These are phyloP conservation scores for Nothoprocta pentlandii DNA, from an alignment of 2,113 vertebrate genomes.

Conservation along the genomic window DNA sequence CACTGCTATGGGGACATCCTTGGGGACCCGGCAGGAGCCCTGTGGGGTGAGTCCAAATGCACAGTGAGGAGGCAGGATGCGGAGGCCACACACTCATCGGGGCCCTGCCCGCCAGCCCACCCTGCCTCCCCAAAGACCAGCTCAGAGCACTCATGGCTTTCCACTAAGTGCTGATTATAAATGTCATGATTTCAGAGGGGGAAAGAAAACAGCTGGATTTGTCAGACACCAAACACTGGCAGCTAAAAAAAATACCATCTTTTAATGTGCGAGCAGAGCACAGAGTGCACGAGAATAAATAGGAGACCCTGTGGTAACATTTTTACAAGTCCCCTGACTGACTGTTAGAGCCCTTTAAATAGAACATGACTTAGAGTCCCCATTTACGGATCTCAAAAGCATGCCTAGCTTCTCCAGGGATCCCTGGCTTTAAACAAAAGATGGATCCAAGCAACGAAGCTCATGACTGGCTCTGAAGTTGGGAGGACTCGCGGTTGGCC, in stretches of 20 bases:
- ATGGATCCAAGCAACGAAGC: slow-evolving; percentile 16
- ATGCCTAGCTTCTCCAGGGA: background rate
- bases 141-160: background rate
- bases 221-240: slow-evolving; percentile 27
- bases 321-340: slow-evolving; percentile 64
- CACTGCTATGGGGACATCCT: background rate
- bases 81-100: fast-evolving
- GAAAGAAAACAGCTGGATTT: slow-evolving; percentile 54
- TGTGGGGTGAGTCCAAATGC: background rate
- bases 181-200: slow-evolving; percentile 41
- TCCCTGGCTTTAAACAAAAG: background rate
- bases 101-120: background rate
- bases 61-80: background rate
- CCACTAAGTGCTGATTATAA: slow-evolving; percentile 8
- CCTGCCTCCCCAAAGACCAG: background rate
- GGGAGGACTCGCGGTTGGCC: slow-evolving; percentile 2
- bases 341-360: slow-evolving; percentile 51
- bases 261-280: slow-evolving; percentile 40
- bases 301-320: slow-evolving; percentile 40
- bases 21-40: background rate
- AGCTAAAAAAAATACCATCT: slow-evolving; percentile 62
- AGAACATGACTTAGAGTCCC: slow-evolving; percentile 30
- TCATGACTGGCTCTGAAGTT: background rate
- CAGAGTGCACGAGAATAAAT: slow-evolving; percentile 25
- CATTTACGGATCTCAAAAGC: background rate